Base-by-base conservation (phyloP, 1,140 invertebrate species). In the Lepidurus couesii region DNA sequence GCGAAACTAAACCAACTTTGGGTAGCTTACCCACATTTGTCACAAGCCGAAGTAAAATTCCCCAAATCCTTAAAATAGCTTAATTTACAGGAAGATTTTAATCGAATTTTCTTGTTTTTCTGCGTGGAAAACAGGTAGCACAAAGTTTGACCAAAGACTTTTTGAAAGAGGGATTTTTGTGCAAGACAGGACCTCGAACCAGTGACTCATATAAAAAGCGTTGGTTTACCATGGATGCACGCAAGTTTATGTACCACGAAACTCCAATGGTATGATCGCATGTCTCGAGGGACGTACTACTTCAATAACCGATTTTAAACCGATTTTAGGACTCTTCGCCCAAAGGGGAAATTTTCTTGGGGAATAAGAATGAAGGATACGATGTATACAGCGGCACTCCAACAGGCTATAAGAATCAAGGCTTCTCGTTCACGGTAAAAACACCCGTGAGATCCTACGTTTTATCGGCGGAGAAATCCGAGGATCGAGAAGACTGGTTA, bases 231-330 rank as follows among this genome's bases (percentile, higher is more conserved):
- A 84, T 96, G n/a, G 93, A 95, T 82, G 90, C 92, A 81, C 88
- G 94, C 76, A 95, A 95, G 85, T 86, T 97, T 3, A 95, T 96
- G 93, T 96, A 96, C 83, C 92, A 94, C 82, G 92, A 94, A 83
- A 93, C 95, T 84, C 91, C 93, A 44, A 84, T 92, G 87, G 90
- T 91, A 84, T 86, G 42, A 21, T 65, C 21, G 3, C 53, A 21
- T 21, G 7, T 65, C 16, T 21, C 16, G 13, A 13, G 53, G 3
- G 53, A 65, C 53, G 13, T 21, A 65, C n/a, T 9, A 7, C 6
- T 77, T 74, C 4, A 75, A 42, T 11, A 43, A 73, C 79, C 9
- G 44, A 42, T 79, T 79, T 65, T 7, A 8, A 24, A 79, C 16
- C 78, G 45, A 45, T 80, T 76, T 76, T 82, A 90, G 88, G 92